phyloP scores from a whole-genome alignment of 2,797 vertebrate species.

The Mycteria americana region DNA sequence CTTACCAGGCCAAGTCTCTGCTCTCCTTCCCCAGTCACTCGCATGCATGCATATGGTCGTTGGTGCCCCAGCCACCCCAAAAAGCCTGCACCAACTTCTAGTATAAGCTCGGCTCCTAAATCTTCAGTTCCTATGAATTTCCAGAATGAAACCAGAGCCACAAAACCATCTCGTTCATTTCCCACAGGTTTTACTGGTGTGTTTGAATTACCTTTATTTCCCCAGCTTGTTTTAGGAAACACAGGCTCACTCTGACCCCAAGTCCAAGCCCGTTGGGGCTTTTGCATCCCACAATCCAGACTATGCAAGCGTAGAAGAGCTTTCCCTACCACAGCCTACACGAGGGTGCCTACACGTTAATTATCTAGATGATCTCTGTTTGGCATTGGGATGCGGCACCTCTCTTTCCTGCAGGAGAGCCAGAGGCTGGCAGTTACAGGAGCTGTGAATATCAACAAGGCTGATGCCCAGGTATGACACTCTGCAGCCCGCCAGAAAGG shows the following conservation, averaged over 20 bases:
- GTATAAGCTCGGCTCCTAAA: neutral
- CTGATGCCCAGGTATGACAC: neutral
- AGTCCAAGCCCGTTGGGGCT: neutral
- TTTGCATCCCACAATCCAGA: neutral
- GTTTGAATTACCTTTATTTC: neutral
- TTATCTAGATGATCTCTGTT: neutral
- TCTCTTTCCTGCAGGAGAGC: neutral
- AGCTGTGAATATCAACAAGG: neutral
- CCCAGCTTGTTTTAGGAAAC: neutral
- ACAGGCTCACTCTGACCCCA: fast-evolving
- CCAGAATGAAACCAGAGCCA: neutral
- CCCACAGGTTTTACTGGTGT: neutral
- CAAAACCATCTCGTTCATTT: neutral
- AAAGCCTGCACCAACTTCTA: neutral
- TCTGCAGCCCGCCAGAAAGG: neutral
- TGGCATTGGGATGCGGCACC: neutral
- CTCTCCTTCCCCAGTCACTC: neutral
- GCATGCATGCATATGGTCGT: neutral
- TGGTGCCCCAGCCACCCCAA: neutral
- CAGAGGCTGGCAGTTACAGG: neutral
- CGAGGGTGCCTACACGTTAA: neutral
- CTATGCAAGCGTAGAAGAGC: neutral
- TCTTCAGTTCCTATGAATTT: neutral
- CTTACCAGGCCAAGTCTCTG: neutral
- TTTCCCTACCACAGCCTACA: neutral